phyloP scores from a whole-genome alignment of 2,113 vertebrate genomes.

The Leucoraja erinaceus region DNA sequence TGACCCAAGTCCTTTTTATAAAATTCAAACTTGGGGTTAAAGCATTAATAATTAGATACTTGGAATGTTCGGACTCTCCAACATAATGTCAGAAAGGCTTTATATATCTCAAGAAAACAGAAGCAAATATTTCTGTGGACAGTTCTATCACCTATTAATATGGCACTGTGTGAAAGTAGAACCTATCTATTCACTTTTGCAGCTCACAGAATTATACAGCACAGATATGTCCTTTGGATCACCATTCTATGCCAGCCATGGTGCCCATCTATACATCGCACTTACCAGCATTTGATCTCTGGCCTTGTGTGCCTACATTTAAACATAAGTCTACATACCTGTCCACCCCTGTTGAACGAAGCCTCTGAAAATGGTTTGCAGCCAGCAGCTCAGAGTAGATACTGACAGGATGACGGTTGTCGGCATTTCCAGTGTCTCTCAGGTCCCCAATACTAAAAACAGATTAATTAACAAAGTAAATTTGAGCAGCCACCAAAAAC shows the following conservation, averaged over 20 bases:
- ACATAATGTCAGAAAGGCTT: neutral
- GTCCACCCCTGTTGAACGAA: conserved; percentile 39
- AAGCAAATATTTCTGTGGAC: neutral
- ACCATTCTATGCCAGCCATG: too few relatives aligned
- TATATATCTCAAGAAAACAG: neutral
- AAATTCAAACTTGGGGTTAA: neutral
- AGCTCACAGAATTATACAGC: too few relatives aligned
- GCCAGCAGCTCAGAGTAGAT: conserved; percentile 40
- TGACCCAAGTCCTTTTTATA: neutral
- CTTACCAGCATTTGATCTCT: neutral
- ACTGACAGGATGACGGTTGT: neutral
- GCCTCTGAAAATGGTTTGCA: conserved; percentile 37
- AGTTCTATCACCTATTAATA: neutral
- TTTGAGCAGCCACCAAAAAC: neutral
- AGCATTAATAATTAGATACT: neutral
- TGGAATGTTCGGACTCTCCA: neutral
- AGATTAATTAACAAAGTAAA: neutral
- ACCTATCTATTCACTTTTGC: neutral
- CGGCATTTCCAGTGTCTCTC: neutral
- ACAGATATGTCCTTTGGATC: neutral
- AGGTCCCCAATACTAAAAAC: conserved; percentile 15
- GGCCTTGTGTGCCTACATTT: neutral
- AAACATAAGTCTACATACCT: conserved; percentile 33
- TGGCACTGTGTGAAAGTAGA: too few relatives aligned
- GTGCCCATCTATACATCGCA: too few relatives aligned